A percentile compares a stretch with the other conserved stretches of the same genome.
phyloP scores from a whole-genome alignment of 2,113 vertebrate genomes.

The Centropus unirufus region DNA sequence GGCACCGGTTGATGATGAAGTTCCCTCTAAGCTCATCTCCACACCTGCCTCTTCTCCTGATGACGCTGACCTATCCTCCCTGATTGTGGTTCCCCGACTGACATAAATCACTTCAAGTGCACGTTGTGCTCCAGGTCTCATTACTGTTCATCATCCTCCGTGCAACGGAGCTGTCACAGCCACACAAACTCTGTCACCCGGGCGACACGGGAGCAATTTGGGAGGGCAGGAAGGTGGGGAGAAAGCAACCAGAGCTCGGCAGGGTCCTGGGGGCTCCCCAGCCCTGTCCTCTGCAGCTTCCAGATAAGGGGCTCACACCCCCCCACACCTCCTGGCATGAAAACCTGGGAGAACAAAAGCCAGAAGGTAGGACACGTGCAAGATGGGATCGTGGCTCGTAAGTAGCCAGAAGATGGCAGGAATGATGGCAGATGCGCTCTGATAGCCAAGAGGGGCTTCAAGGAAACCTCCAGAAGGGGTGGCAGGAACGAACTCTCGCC shows the following conservation, averaged over 20 bases:
- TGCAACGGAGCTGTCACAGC: background rate
- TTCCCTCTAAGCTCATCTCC: background rate
- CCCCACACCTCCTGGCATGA: accelerated
- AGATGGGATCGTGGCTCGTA: accelerated
- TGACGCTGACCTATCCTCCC: slow-evolving; percentile 26
- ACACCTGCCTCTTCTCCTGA: slow-evolving; percentile 15
- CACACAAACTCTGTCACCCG: background rate
- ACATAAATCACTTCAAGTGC: slow-evolving; percentile 36
- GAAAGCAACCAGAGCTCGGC: background rate
- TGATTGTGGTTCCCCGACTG: slow-evolving; percentile 1
- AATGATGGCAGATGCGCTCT: background rate
- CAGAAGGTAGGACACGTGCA: background rate
- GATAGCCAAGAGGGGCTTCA: background rate
- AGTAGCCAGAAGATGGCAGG: background rate
- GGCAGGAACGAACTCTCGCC: background rate
- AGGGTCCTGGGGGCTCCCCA: background rate
- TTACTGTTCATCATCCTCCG: slow-evolving; percentile 18
- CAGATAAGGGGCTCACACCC: accelerated
- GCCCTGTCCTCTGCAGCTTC: background rate
- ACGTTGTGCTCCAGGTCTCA: slow-evolving; percentile 14
- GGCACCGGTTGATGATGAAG: background rate
- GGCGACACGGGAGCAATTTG: background rate
- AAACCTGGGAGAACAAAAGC: background rate
- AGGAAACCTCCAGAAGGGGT: background rate
- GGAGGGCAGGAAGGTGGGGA: background rate